Evolutionary conservation across 2,888 invertebrate genomes (phyloP), one percentile per base, ranked within the genome.

Genomic region (Furcula furcula): DNA sequence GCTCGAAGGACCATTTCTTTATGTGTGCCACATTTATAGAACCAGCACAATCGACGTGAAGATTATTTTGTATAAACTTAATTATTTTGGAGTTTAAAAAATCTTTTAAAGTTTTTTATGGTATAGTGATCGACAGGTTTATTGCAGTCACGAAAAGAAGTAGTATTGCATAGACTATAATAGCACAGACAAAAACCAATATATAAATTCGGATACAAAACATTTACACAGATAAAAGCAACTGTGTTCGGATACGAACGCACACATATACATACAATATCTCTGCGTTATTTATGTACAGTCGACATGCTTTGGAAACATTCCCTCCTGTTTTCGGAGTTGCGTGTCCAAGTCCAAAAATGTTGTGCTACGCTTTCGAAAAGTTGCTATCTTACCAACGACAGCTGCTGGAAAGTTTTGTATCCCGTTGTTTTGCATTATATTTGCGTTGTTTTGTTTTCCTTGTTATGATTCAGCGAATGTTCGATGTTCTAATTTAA

Each of bases 1-100:
- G 51, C 73, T 71, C 72, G 72, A 73, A 71, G 72, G 69, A 66
- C 54, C 57, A 36, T 47, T 45, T 45, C 38, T 34, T 31, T 40
- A 27, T 40, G 30, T 33, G 40, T 46, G 40, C 33, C 36, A 36
- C 46, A 38, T 43, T 42, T 46, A 40, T 33, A n/a, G n/a, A n/a
- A n/a, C n/a, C n/a, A n/a, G n/a, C n/a, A n/a, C n/a, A n/a, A n/a
- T n/a, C n/a, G n/a, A n/a, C n/a, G n/a, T n/a, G n/a, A n/a, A n/a
- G n/a, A n/a, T n/a, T n/a, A n/a, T n/a, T n/a, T n/a, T n/a, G n/a
- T n/a, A n/a, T n/a, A n/a, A n/a, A n/a, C n/a, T n/a, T n/a, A n/a
- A n/a, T n/a, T n/a, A n/a, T n/a, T n/a, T n/a, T n/a, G n/a, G n/a
- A n/a, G n/a, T n/a, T n/a, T n/a, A n/a, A n/a, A n/a, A n/a, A n/a